Conservation (phyloP, 2,888 invertebrate species). For the Zonitis immaculata region DNA sequence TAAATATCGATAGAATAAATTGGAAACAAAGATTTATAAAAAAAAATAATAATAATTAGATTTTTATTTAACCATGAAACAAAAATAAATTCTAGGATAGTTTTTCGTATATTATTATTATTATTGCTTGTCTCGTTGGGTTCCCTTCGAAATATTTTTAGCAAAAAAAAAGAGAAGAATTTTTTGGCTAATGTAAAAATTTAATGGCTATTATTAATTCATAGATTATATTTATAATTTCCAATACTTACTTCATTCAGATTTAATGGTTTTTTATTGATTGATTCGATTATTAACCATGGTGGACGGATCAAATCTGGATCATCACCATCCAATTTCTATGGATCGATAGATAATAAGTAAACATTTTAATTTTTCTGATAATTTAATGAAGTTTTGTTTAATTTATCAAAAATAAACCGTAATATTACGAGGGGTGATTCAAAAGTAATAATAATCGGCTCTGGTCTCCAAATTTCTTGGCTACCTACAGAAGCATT, state of each 20-base stretch:
- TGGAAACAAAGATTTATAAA: too few species aligned
- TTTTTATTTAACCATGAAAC: not conserved
- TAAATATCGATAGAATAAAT: too few species aligned
- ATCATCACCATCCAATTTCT: constrained; percentile 54
- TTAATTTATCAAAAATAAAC: not conserved
- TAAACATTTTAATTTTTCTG: too few species aligned
- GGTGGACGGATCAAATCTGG: constrained; percentile 51
- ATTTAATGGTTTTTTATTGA: constrained; percentile 34
- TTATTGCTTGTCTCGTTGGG: not conserved
- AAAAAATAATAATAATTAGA: not conserved
- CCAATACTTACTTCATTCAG: constrained; percentile 37
- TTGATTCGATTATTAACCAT: constrained; percentile 49
- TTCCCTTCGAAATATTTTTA: constrained; percentile 13
- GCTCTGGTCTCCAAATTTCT: too few species aligned
- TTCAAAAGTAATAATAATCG: too few species aligned
- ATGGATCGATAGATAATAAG: constrained; percentile 24
- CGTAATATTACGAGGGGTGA: too few species aligned
- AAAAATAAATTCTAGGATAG: not conserved
- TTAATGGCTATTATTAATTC: too few species aligned
- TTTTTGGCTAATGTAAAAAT: too few species aligned
- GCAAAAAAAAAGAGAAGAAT: not conserved
- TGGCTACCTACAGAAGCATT: too few species aligned
- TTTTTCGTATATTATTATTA: too few species aligned
- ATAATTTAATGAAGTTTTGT: too few species aligned
- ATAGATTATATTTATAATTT: too few species aligned